These are phyloP conservation scores for Ochlodes sylvanus DNA, from an alignment of 2,888 invertebrate genomes.

Conservation along the genomic window DNA sequence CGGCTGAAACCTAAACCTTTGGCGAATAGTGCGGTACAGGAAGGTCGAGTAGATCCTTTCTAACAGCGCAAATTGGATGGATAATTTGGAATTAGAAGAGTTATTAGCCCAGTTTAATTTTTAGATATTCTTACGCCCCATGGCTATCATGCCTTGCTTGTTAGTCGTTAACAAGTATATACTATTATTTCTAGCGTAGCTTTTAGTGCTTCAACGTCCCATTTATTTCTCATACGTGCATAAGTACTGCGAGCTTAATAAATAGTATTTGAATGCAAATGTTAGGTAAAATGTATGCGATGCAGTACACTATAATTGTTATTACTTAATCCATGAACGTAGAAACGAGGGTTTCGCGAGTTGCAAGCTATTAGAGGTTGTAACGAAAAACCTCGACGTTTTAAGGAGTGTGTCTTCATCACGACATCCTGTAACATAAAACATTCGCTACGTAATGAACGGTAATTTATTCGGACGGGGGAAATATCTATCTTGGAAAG, in stretches of 20 bases:
- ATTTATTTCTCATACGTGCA: slow-evolving; percentile 23
- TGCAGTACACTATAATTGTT: slow-evolving; percentile 36
- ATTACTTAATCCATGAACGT: slow-evolving; percentile 40
- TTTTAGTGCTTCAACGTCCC: not conserved
- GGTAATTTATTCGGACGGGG: slow-evolving; percentile 76
- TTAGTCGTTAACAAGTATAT: too few species aligned
- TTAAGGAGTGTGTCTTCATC: slow-evolving; percentile 67
- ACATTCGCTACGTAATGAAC: slow-evolving; percentile 76
- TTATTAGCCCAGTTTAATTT: too few species aligned
- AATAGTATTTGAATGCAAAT: slow-evolving; percentile 34
- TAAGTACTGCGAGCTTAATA: slow-evolving; percentile 6
- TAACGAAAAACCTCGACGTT: slow-evolving; percentile 43
- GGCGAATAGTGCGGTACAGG: too few species aligned
- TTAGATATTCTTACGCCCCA: too few species aligned
- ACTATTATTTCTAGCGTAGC: not conserved
- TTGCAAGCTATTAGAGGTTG: slow-evolving; percentile 35
- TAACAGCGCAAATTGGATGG: too few species aligned
- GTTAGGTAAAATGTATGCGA: slow-evolving; percentile 24
- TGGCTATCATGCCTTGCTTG: too few species aligned
- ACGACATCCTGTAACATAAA: slow-evolving; percentile 77
- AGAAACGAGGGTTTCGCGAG: slow-evolving; percentile 39
- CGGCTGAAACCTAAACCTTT: too few species aligned
- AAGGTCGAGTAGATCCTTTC: too few species aligned
- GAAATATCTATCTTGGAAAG: slow-evolving; percentile 66
- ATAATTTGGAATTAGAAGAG: too few species aligned